A percentile compares a stretch with the other conserved stretches of the same genome.
These are phyloP conservation scores for Nycticryphes semicollaris DNA, from an alignment of 2,113 vertebrate genomes.

Conservation along the genomic window DNA sequence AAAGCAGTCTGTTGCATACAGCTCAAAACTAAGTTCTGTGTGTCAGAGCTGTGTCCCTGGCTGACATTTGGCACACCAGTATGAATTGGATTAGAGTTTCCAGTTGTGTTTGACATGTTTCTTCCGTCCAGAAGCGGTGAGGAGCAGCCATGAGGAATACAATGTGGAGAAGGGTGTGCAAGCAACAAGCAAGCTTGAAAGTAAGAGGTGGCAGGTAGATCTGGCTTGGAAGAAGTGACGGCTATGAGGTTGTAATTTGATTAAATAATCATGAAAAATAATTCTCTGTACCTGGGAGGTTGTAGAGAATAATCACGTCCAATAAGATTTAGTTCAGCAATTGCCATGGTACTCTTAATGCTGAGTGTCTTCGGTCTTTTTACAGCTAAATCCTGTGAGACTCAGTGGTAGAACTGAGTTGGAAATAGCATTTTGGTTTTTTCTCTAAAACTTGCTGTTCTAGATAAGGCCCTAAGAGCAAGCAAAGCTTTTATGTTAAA, in stretches of 20 bases:
- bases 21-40: background rate
- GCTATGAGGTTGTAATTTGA: conserved; percentile 12
- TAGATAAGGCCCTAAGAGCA: background rate
- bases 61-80: background rate
- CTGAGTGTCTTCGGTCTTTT: background rate
- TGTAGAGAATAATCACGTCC: background rate
- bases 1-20: background rate
- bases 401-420: background rate
- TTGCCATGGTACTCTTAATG: background rate
- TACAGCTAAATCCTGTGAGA: background rate
- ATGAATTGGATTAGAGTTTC: background rate
- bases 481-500: background rate
- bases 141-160: background rate
- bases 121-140: background rate
- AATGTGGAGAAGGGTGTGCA: background rate
- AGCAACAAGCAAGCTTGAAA: background rate
- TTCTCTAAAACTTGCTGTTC: background rate
- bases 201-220: background rate
- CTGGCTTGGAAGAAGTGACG: background rate
- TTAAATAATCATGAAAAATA: conserved; percentile 38
- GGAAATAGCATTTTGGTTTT: background rate
- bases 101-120: background rate
- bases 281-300: background rate
- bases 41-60: background rate
- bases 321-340: background rate